Conservation (phyloP, 2,113 vertebrate genomes). For the Leiothrix lutea region DNA sequence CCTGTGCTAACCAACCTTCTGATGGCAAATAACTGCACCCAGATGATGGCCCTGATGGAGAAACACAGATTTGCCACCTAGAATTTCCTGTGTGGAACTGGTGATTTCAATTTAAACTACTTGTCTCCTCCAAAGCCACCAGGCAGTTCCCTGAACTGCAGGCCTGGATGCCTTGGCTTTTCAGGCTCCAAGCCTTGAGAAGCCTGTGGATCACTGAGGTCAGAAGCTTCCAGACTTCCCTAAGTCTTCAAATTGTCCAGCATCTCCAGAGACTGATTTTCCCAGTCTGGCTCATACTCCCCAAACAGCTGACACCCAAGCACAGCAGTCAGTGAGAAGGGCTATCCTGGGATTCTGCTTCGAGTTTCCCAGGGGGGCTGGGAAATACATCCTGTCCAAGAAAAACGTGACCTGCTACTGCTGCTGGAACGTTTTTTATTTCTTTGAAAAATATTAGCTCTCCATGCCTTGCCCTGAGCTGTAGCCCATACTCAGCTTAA, state of each 20-base stretch:
- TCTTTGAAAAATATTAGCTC: not conserved
- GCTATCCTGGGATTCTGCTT: not conserved
- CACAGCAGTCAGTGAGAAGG: not conserved
- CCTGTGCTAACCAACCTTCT: not conserved
- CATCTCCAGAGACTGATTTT: not conserved
- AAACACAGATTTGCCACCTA: not conserved
- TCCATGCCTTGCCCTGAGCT: not conserved
- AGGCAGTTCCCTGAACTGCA: not conserved
- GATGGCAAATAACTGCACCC: not conserved
- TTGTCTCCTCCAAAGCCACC: not conserved
- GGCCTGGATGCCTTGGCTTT: not conserved
- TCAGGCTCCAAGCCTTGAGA: not conserved
- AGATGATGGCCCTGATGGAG: accelerated
- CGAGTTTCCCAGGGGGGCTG: not conserved
- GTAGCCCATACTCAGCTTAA: not conserved
- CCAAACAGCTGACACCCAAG: not conserved
- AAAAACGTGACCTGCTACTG: not conserved
- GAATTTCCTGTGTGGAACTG: not conserved
- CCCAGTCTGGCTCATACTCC: not conserved
- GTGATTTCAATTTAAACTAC: not conserved
- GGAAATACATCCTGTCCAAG: slow-evolving; percentile 35
- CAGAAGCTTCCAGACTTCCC: not conserved
- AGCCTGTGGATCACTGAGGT: not conserved
- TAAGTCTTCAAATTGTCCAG: not conserved
- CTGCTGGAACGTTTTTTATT: not conserved